Evolutionary conservation across 2,797 vertebrate species (phyloP).

Genomic region (Centropyge bicolor): DNA sequence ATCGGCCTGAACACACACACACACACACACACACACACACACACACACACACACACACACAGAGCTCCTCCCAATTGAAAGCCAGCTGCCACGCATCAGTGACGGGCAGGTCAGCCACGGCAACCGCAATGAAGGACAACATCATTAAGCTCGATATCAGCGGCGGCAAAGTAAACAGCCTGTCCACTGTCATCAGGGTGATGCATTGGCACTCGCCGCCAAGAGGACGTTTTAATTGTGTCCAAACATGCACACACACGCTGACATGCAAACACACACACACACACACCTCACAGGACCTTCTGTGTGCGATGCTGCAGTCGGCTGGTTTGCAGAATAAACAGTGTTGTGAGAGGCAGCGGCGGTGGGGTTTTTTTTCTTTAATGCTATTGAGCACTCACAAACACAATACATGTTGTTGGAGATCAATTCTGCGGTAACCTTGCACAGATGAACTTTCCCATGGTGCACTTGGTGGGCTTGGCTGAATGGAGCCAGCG

Average conservation of each 20-base stretch:
- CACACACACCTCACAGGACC: constrained; percentile 20
- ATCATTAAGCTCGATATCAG: constrained; percentile 83
- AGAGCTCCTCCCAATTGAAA: constrained; percentile 44
- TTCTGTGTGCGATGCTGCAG: constrained; percentile 19
- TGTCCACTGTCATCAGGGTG: constrained; percentile 81
- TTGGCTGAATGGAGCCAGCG: constrained; percentile 8
- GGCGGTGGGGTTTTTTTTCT: neutral
- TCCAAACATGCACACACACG: constrained; percentile 53
- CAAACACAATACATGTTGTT: constrained; percentile 39
- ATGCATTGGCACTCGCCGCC: constrained; percentile 74
- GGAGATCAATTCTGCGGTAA: constrained; percentile 44
- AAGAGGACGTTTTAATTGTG: constrained; percentile 80
- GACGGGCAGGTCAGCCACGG: constrained; percentile 65
- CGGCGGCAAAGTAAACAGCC: constrained; percentile 74
- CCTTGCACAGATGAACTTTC: constrained; percentile 46
- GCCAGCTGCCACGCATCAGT: constrained; percentile 61
- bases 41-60: constrained; percentile 33
- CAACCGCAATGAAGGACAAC: constrained; percentile 79
- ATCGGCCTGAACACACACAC: constrained; percentile 16
- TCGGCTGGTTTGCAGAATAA: constrained; percentile 45
- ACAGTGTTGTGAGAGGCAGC: constrained; percentile 29
- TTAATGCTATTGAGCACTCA: constrained; percentile 40
- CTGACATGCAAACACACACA: constrained; percentile 48
- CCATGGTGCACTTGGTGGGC: constrained; percentile 36
- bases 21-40: constrained; percentile 24